Base-by-base conservation (phyloP, 2,888 invertebrate species). In the Gisinianus flammeolus region DNA sequence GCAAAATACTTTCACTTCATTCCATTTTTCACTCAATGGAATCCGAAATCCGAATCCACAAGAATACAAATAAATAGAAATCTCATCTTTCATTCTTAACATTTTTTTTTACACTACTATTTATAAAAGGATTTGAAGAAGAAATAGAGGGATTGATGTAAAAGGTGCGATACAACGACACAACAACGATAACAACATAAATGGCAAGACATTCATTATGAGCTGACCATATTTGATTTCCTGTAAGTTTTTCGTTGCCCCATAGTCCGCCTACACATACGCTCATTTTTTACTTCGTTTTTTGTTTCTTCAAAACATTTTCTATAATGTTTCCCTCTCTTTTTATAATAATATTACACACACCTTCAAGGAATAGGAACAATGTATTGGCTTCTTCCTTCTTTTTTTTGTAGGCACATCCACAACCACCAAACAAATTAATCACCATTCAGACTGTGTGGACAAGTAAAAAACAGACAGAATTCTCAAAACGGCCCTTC, bases 201-300 rank as follows among this genome's bases (percentile, higher is more conserved):
- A 62, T 62, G 62, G 62, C 62, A 62, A 62, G 28, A 62, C 62
- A 62, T 24, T n/a, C n/a, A n/a, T n/a, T n/a, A n/a, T n/a, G n/a
- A n/a, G n/a, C n/a, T n/a, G n/a, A n/a, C n/a, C n/a, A n/a, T n/a
- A n/a, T 62, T 28, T 26, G 24, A 62, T 62, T 28, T 62, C 16
- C 12, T 62, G 62, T 16, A 12, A 12, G 24, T 26, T 62, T 26
- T 26, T 26, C 62, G 22, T 44, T 6, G 16, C 44, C 44, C 4
- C 62, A 62, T 24, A 24, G 26, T 22, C 22, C 62, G 19, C 26
- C 24, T 28, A 28, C 19, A 54, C n/a, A n/a, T n/a, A n/a, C n/a
- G n/a, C n/a, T n/a, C n/a, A n/a, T n/a, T n/a, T n/a, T n/a, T n/a
- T n/a, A n/a, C n/a, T n/a, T 54, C 54, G n/a, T 54, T 16, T 54